phyloP scores from a whole-genome alignment of 1,140 invertebrate species.

The Cecropterus lyciades region DNA sequence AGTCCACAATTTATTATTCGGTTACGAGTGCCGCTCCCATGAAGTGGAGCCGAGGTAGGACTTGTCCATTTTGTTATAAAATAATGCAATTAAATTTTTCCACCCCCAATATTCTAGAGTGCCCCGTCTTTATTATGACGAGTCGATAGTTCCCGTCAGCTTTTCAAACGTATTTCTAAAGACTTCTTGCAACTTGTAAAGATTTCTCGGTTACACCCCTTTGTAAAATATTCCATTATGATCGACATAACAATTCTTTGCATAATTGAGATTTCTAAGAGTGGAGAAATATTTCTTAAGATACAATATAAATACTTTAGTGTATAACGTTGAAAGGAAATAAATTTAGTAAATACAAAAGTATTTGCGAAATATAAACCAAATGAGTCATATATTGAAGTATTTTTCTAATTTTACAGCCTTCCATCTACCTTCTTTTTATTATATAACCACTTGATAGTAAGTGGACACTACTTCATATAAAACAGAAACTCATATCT shows the following conservation, averaged over 20 bases:
- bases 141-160: not conserved
- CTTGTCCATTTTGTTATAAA: conserved; percentile 4
- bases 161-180: conserved; percentile 20
- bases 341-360: too few relatives aligned
- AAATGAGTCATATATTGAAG: too few relatives aligned
- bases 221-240: conserved; percentile 1
- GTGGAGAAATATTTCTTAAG: not conserved
- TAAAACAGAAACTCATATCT: too few relatives aligned
- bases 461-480: too few relatives aligned
- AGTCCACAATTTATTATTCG: not conserved
- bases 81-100: conserved; percentile 30
- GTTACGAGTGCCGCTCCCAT: not conserved
- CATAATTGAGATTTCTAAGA: not conserved
- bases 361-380: too few relatives aligned
- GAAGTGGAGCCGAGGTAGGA: not conserved
- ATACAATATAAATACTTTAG: too few relatives aligned
- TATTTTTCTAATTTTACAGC: too few relatives aligned
- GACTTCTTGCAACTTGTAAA: not conserved
- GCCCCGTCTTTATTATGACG: not conserved
- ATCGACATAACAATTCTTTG: not conserved
- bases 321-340: too few relatives aligned
- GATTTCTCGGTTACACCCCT: not conserved
- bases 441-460: too few relatives aligned
- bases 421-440: too few relatives aligned
- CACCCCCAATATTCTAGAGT: conserved; percentile 10